phyloP scores from a whole-genome alignment of 2,797 vertebrate species.

The Pteropus rufus region DNA sequence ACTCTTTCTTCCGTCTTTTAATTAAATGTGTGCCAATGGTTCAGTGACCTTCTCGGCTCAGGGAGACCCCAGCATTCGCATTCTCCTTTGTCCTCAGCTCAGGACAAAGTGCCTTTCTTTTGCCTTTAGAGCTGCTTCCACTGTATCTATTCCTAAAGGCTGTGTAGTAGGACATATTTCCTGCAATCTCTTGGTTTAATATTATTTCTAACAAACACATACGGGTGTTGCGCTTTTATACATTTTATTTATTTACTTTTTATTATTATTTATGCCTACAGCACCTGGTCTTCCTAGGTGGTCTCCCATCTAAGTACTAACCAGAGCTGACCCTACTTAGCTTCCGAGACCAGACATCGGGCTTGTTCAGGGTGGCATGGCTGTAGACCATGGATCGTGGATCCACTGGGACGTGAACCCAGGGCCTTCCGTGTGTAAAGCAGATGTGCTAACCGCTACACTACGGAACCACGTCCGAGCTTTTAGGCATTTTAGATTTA shows the following conservation, averaged over 20 bases:
- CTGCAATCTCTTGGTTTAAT: not conserved
- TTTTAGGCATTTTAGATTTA: not conserved
- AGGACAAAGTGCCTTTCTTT: not conserved
- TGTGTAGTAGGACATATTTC: not conserved
- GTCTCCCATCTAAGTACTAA: no score
- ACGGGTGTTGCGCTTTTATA: not conserved
- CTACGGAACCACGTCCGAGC: no score
- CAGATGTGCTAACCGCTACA: no score
- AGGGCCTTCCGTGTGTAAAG: no score
- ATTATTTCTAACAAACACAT: not conserved
- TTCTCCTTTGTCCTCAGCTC: not conserved
- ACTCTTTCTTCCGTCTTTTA: not conserved
- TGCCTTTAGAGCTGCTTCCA: not conserved
- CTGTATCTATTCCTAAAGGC: not conserved
- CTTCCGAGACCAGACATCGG: no score
- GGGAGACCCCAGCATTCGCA: not conserved
- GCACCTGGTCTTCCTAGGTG: no score
- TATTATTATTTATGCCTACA: no score
- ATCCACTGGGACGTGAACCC: no score
- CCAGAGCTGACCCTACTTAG: no score
- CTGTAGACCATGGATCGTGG: no score
- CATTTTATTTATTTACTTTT: not conserved
- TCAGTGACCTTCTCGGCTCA: not conserved
- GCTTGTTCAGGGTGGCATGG: no score
- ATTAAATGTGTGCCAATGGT: not conserved